A percentile compares a stretch with the other conserved stretches of the same genome.
Evolutionary conservation across 37 sponge, comb jelly and placozoan genomes (phyloP).

Genomic region (Bolinopsis microptera): DNA sequence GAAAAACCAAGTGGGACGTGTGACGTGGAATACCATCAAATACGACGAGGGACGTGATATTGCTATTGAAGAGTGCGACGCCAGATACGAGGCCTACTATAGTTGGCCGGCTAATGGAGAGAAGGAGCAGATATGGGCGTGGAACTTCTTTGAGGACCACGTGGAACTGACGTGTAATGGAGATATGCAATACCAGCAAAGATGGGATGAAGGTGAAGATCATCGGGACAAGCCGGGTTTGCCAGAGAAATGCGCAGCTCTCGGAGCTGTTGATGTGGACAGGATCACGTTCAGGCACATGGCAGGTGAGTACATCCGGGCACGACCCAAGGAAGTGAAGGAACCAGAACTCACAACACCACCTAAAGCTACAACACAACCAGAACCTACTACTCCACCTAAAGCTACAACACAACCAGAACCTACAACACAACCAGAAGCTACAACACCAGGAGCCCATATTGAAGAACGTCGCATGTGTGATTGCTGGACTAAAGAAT

Average conservation of each 20-base stretch:
- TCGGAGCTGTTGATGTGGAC: background rate
- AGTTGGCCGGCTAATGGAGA: background rate
- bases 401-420: background rate
- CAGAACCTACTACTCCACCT: background rate
- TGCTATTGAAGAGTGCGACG: background rate
- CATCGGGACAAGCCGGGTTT: background rate
- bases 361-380: background rate
- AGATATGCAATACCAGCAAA: background rate
- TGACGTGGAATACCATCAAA: background rate
- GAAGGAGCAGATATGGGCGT: conserved; percentile 19
- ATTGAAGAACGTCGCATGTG: background rate
- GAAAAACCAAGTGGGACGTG: background rate
- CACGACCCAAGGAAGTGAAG: background rate
- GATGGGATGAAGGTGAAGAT: background rate
- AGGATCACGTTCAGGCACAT: background rate
- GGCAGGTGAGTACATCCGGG: background rate
- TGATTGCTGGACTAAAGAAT: conserved; percentile 9
- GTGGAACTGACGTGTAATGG: background rate
- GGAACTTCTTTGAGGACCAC: background rate
- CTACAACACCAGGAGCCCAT: background rate
- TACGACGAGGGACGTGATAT: background rate
- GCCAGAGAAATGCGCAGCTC: background rate
- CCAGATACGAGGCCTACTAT: background rate
- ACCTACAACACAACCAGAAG: background rate
- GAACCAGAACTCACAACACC: background rate